These are phyloP conservation scores for Lysandra coridon DNA, from an alignment of 2,888 invertebrate genomes.

Conservation along the genomic window DNA sequence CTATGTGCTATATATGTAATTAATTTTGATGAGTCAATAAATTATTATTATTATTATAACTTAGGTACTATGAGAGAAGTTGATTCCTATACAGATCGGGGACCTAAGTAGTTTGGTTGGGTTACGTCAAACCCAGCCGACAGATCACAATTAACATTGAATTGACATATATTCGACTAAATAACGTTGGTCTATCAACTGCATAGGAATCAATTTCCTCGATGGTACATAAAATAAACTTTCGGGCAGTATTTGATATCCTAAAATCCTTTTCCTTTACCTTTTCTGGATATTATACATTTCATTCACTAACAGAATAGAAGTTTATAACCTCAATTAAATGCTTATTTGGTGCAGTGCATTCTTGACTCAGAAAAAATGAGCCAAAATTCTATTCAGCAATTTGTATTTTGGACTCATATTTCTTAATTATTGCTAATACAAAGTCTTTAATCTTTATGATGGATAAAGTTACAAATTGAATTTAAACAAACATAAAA, in stretches of 20 bases:
- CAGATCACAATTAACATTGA: too few relatives aligned
- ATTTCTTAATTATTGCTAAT: neutral
- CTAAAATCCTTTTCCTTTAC: neutral
- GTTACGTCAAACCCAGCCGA: too few relatives aligned
- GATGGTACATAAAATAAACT: neutral
- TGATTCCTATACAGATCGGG: too few relatives aligned
- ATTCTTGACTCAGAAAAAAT: constrained; percentile 31
- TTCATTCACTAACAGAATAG: neutral
- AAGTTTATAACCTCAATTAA: constrained; percentile 33
- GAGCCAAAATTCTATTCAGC: constrained; percentile 11
- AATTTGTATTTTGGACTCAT: constrained; percentile 25
- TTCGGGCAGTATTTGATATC: neutral
- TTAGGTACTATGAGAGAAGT: neutral
- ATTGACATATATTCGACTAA: too few relatives aligned
- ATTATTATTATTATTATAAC: too few relatives aligned
- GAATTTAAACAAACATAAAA: neutral
- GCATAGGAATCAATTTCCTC: too few relatives aligned
- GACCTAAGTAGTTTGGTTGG: too few relatives aligned
- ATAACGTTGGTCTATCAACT: too few relatives aligned
- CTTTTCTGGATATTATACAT: neutral
- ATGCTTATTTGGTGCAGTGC: constrained; percentile 41
- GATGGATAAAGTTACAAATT: neutral
- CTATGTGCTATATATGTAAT: too few relatives aligned
- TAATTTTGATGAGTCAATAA: too few relatives aligned
- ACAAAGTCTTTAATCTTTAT: neutral